Conservation (phyloP, 1,140 invertebrate species). For the Nautilus pompilius region DNA sequence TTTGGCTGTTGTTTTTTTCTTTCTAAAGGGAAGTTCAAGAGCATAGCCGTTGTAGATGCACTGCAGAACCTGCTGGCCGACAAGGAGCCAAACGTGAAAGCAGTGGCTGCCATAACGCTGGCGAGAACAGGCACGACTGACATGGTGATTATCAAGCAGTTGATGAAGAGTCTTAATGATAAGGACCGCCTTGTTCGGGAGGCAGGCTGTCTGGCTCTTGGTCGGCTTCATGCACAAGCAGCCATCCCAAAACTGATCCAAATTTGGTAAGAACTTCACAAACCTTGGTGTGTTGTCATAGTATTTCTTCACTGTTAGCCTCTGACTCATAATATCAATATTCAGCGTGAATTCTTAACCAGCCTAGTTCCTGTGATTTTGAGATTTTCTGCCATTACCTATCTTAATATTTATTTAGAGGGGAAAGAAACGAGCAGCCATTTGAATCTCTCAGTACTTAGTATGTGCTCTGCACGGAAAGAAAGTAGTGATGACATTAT, state of each 20-base stretch:
- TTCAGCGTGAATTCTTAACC: not conserved
- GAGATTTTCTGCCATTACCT: not conserved
- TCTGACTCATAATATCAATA: not conserved
- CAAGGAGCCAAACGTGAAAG: constrained; percentile 29
- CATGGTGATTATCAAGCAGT: constrained; percentile 16
- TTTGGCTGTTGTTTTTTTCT: constrained; percentile 6
- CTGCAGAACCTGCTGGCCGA: constrained; percentile 32
- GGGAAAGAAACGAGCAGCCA: not conserved
- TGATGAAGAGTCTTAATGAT: constrained; percentile 32
- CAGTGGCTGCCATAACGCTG: constrained; percentile 35
- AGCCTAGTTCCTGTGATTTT: not conserved
- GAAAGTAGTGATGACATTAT: too few species aligned
- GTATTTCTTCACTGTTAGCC: not conserved
- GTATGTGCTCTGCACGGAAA: too few species aligned
- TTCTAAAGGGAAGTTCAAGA: constrained; percentile 32
- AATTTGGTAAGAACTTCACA: constrained; percentile 30
- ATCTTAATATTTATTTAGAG: not conserved
- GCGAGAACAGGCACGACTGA: constrained; percentile 28
- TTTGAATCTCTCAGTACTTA: too few species aligned
- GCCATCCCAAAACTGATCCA: constrained; percentile 36
- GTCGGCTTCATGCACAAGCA: constrained; percentile 28
- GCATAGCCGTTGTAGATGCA: constrained; percentile 33
- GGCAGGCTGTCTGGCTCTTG: constrained; percentile 39
- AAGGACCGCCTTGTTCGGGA: constrained; percentile 41
- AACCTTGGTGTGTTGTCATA: not conserved